Percentiles rank a stretch among this genome's conserved stretches.
Evolutionary conservation across 2,113 vertebrate genomes (phyloP).

Genomic region (Gavia stellata): DNA sequence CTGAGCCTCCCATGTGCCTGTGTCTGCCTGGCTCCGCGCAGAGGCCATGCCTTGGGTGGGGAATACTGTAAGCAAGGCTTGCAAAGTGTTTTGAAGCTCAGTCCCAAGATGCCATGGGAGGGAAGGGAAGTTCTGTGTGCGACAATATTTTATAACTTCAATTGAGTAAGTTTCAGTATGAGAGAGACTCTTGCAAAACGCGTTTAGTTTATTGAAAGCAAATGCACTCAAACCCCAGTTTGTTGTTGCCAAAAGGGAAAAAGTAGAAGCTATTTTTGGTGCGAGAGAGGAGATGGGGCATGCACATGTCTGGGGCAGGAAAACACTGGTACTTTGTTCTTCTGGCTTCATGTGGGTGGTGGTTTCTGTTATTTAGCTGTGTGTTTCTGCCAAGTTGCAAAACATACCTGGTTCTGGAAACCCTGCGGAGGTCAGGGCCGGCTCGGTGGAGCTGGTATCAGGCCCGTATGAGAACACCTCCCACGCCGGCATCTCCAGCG

Average conservation of each 20-base stretch:
- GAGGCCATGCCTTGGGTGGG: not conserved
- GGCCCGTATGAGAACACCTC: not conserved
- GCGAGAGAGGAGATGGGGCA: constrained; percentile 44
- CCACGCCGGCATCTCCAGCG: not conserved
- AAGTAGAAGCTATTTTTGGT: constrained; percentile 59
- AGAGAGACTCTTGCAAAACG: constrained; percentile 22
- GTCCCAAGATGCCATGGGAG: not conserved
- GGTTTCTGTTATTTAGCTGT: constrained; percentile 45
- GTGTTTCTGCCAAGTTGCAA: constrained; percentile 49
- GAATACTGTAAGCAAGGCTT: not conserved
- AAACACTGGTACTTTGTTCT: constrained; percentile 61
- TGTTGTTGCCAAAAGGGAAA: constrained; percentile 57
- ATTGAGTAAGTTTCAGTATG: not conserved
- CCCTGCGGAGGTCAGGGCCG: not conserved
- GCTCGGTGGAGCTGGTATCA: not conserved
- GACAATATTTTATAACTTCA: not conserved
- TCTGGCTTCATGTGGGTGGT: constrained; percentile 55
- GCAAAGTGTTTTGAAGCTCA: not conserved
- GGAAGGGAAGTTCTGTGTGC: not conserved
- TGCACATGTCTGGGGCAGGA: constrained; percentile 42
- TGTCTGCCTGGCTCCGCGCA: not conserved
- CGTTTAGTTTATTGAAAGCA: constrained; percentile 34
- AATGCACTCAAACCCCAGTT: not conserved
- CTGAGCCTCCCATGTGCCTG: not conserved
- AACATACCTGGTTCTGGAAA: constrained; percentile 52